These are phyloP conservation scores for Nanorana parkeri DNA, from an alignment of 2,113 vertebrate species.

Conservation along the genomic window DNA sequence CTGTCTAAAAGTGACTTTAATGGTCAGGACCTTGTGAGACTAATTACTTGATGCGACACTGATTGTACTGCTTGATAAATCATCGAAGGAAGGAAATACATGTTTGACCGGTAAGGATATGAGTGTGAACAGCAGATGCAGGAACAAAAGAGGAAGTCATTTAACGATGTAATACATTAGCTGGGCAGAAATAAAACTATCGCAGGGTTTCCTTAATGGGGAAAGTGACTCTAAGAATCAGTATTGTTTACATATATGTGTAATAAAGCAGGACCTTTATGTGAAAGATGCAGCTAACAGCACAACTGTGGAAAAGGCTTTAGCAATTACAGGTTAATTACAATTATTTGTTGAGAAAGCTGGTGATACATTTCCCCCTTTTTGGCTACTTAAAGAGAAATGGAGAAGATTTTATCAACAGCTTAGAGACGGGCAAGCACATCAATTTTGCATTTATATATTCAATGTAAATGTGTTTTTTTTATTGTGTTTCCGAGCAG, in stretches of 20 bases:
- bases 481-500: too few species aligned
- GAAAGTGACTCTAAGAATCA: not conserved
- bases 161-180: conserved; percentile 40
- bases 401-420: too few species aligned
- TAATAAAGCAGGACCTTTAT: not conserved
- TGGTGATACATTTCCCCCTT: too few species aligned
- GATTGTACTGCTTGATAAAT: conserved; percentile 23
- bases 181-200: not conserved
- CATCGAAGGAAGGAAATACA: conserved; percentile 24
- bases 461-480: too few species aligned
- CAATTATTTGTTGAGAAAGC: too few species aligned
- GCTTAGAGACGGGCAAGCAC: too few species aligned
- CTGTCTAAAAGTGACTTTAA: not conserved
- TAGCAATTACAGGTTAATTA: too few species aligned
- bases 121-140: conserved; percentile 30
- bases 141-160: conserved; percentile 41
- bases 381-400: too few species aligned
- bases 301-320: not conserved
- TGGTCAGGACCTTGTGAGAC: not conserved
- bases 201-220: not conserved
- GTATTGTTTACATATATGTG: not conserved
- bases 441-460: too few species aligned
- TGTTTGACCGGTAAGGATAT: conserved; percentile 31
- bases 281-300: not conserved
- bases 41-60: not conserved